Conservation (phyloP, 2,113 vertebrate species). For the Climacteris rufus region DNA sequence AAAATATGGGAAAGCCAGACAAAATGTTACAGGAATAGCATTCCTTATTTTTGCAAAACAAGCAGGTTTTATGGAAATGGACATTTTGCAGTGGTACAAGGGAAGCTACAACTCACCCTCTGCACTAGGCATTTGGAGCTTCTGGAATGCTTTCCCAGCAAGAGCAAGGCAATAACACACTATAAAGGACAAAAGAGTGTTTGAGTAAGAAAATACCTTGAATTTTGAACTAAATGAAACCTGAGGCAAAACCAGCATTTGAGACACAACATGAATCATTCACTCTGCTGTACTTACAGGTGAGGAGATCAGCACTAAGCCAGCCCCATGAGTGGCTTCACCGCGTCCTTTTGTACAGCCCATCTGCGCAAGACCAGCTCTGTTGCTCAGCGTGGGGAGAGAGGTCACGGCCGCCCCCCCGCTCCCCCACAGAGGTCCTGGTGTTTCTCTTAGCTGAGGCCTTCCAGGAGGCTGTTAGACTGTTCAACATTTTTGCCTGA, state of each 20-base stretch:
- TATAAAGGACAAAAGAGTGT: neutral
- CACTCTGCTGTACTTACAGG: neutral
- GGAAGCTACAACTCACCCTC: neutral
- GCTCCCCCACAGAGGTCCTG: neutral
- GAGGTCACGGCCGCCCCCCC: neutral
- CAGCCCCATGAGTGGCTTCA: neutral
- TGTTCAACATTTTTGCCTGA: neutral
- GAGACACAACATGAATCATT: neutral
- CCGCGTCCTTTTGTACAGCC: rapidly evolving
- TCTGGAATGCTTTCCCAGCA: neutral
- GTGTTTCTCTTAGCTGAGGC: neutral
- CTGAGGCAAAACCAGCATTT: neutral
- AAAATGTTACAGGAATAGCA: neutral
- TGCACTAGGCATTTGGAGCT: neutral
- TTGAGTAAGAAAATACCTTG: neutral
- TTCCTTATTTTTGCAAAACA: neutral
- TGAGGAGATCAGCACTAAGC: neutral
- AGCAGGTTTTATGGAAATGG: neutral
- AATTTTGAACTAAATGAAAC: neutral
- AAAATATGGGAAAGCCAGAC: neutral
- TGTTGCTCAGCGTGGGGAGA: neutral
- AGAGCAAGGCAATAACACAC: neutral
- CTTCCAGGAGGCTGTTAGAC: neutral
- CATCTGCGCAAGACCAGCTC: neutral
- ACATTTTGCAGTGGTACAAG: neutral